Conservation (phyloP, 2,888 invertebrate species). For the Uropetala carovei region DNA sequence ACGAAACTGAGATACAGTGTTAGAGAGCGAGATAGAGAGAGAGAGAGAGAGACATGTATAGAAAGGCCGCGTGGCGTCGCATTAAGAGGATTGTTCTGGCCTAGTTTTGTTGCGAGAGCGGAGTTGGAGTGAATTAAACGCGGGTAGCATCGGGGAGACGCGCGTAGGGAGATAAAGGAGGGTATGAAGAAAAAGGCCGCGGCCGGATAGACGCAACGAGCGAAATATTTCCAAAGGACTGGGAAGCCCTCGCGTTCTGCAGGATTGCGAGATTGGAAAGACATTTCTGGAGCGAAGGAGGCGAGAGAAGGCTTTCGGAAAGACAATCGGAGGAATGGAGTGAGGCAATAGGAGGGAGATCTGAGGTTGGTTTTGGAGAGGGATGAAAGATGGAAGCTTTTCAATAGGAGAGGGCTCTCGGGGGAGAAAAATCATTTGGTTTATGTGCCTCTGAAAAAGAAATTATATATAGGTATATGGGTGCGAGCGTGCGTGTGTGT, state of each 20-base stretch:
- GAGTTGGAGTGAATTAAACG: conserved; percentile 10
- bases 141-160: background rate
- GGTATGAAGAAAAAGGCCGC: background rate
- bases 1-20: background rate
- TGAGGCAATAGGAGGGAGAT: too few species aligned
- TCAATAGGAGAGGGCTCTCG: background rate
- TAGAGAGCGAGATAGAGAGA: background rate
- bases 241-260: background rate
- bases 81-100: conserved; percentile 35
- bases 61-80: background rate
- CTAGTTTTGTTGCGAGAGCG: conserved; percentile 25
- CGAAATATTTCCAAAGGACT: background rate
- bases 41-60: background rate
- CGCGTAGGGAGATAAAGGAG: background rate
- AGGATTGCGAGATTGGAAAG: background rate
- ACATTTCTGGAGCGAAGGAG: background rate
- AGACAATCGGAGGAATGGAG: too few species aligned
- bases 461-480: background rate
- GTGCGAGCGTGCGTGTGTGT: background rate
- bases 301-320: too few species aligned
- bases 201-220: background rate
- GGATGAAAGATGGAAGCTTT: background rate
- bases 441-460: background rate
- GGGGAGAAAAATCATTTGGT: background rate
- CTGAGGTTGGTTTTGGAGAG: too few species aligned